Conservation (phyloP, 1,140 invertebrate genomes). For the Copidosoma floridanum region DNA sequence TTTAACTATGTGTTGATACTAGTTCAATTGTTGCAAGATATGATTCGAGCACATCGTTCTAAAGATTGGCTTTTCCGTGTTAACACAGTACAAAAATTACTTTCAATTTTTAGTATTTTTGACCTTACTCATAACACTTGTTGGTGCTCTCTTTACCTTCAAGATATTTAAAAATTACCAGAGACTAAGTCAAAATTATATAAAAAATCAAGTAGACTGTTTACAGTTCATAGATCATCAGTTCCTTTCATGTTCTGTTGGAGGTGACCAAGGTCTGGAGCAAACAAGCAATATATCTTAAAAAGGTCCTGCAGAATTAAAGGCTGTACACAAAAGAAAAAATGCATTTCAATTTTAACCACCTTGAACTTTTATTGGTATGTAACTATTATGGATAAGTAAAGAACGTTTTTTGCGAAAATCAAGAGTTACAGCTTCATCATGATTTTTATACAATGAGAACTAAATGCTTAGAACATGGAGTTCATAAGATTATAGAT, state of each 20-base stretch:
- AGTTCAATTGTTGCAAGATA: not conserved
- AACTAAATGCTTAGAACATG: no score
- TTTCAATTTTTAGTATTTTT: not conserved
- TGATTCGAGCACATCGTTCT: slow-evolving; percentile 13
- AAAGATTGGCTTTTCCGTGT: slow-evolving; percentile 22
- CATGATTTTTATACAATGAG: no score
- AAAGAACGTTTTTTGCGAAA: no score
- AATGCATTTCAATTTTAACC: not conserved
- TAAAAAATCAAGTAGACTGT: not conserved
- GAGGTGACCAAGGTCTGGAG: not conserved
- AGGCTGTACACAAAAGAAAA: not conserved
- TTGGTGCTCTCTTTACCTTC: slow-evolving; percentile 12
- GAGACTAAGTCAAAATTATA: not conserved
- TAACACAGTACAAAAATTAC: not conserved
- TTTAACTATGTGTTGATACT: not conserved
- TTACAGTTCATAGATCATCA: not conserved
- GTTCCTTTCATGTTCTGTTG: not conserved
- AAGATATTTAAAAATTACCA: not conserved
- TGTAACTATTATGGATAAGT: no score
- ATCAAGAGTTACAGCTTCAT: no score
- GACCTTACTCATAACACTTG: slow-evolving; percentile 20
- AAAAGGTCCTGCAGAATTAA: not conserved
- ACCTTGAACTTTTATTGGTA: not conserved
- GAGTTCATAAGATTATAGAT: no score
- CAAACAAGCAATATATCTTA: not conserved